Evolutionary conservation across 1,140 invertebrate genomes (phyloP), one percentile per base, ranked within the genome.

Genomic region (Drosophila funebris): DNA sequence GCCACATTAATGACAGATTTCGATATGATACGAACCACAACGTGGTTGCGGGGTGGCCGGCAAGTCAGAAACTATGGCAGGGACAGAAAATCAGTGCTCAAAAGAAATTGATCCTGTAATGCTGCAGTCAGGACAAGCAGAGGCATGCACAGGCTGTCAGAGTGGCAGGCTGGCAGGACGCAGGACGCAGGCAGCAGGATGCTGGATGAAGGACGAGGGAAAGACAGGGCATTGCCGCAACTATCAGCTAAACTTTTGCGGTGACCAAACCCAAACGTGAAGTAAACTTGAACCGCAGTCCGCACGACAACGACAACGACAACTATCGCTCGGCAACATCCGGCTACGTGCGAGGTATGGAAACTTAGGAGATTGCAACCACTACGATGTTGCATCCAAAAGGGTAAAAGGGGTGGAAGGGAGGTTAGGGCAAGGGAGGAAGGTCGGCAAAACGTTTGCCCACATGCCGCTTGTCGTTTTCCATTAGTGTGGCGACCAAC

Each of bases 381-480:
- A 8, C 46, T 37, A 31, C 8, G 7, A 13, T 48, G 44, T 13
- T 20, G 24, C 22, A 2, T 3, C 4, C 2, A 13, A 36, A 31
- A 13, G 31, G 16, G 41, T 48, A n/a, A 14, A 13, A 31, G 20
- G 36, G 37, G 33, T 18, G 14, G 27, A 13, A 11, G 13, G 3
- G 9, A 3, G 9, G 1, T 5, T 11, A 2, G 3, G 20, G 2
- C 13, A 2, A 13, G 37, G 29, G 24, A 18, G 24, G 16, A 43
- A 56, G 52, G 46, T 54, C 44, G 54, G 73, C 37, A 67, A 71
- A 73, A 73, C 68, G 61, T 74, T 57, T 88, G 68, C 75, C 76
- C 83, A 88, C 83, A 87, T 88, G 83, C 68, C 72, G 72, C 84
- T 78, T 79, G 82, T 87, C 83, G 79, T 76, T 88, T 88, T 83